These are phyloP conservation scores for Nyctibius grandis DNA, from an alignment of 2,797 vertebrate species.

Conservation along the genomic window DNA sequence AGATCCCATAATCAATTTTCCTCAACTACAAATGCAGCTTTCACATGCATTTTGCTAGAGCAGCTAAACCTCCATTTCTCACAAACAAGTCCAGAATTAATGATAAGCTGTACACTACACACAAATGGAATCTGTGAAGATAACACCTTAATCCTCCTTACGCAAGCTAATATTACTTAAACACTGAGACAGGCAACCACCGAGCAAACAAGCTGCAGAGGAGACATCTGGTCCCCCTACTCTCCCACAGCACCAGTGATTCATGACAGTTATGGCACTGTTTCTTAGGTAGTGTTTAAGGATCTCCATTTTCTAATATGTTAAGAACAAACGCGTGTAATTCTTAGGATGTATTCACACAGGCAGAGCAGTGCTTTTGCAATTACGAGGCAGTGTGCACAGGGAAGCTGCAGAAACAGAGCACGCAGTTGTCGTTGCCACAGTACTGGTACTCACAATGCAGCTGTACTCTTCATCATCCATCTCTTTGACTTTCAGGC, in stretches of 20 bases:
- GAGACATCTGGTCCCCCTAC: background rate
- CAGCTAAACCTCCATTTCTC: constrained; percentile 5
- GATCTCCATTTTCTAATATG: background rate
- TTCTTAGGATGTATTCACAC: background rate
- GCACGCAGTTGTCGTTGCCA: background rate
- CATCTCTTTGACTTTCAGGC: constrained; percentile 99
- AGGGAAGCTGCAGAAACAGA: background rate
- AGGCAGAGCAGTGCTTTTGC: background rate
- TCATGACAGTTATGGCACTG: background rate
- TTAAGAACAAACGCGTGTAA: background rate
- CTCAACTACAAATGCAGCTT: background rate
- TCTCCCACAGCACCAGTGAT: background rate
- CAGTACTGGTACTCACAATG: constrained; percentile 82
- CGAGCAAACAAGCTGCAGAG: background rate
- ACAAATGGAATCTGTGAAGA: constrained; percentile 23
- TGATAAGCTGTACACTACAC: constrained; percentile 23
- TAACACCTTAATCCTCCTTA: constrained; percentile 52
- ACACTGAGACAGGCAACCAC: background rate
- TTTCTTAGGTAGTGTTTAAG: background rate
- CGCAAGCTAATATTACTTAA: constrained; percentile 11
- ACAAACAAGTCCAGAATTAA: constrained; percentile 40
- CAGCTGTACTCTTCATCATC: constrained; percentile 98
- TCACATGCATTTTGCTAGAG: background rate
- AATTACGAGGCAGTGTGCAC: background rate
- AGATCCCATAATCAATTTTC: background rate